Conservation (phyloP, 2,888 invertebrate species). For the Eupithecia subumbrata region DNA sequence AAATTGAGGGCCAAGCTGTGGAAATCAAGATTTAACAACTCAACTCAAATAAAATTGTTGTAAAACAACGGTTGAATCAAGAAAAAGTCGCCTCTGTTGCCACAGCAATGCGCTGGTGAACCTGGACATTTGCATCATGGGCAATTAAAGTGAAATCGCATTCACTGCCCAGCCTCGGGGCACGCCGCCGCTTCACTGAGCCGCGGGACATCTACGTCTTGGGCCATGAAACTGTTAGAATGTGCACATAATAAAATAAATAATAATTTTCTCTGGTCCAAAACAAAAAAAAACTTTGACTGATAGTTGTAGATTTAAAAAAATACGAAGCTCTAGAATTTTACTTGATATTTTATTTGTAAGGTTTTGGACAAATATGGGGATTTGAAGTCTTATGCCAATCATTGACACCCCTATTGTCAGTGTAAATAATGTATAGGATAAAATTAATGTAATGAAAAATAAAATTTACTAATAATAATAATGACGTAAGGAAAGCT, state of each 20-base stretch:
- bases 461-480: not conserved
- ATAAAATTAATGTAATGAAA: not conserved
- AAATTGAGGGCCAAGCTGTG: not conserved
- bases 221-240: not conserved
- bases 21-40: not conserved
- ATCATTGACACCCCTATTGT: conserved; percentile 1
- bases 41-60: not conserved
- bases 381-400: not conserved
- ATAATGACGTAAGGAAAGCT: not conserved
- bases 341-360: conserved; percentile 12
- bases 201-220: not conserved
- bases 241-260: no score
- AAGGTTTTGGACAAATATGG: not conserved
- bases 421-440: not conserved
- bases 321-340: conserved; percentile 50
- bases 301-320: conserved; percentile 75
- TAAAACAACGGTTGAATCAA: not conserved
- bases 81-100: not conserved
- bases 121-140: not conserved
- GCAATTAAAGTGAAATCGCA: no score
- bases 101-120: not conserved
- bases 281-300: conserved; percentile 68
- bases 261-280: conserved; percentile 16
- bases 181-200: no score
- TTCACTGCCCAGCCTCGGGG: no score